These are phyloP conservation scores for Poecilia velifera DNA, from an alignment of 2,797 vertebrate genomes.

Conservation along the genomic window DNA sequence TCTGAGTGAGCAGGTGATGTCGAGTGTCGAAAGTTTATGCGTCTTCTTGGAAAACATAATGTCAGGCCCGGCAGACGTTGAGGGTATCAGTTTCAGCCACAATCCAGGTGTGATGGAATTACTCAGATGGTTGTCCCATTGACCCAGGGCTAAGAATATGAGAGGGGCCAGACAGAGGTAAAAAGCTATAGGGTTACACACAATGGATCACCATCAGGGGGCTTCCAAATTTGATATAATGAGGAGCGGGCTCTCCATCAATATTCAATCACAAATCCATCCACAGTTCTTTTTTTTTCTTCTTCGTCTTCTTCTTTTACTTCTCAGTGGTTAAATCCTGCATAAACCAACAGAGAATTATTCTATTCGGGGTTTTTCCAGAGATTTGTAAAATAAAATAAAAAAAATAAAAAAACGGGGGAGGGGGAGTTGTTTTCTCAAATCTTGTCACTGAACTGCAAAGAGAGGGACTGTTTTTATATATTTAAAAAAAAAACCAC, in stretches of 20 bases:
- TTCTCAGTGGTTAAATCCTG: constrained; percentile 28
- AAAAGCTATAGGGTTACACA: constrained; percentile 60
- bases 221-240: constrained; percentile 63
- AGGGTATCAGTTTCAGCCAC: constrained; percentile 41
- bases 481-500: not conserved
- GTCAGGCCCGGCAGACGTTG: not conserved
- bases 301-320: not conserved
- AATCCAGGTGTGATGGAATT: constrained; percentile 50
- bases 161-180: constrained; percentile 49
- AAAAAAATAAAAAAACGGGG: too few species aligned
- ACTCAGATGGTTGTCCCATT: constrained; percentile 45
- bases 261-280: constrained; percentile 30
- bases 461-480: not conserved
- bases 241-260: constrained; percentile 42
- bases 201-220: constrained; percentile 28
- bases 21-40: not conserved
- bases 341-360: constrained; percentile 33
- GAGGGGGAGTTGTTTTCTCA: not conserved
- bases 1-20: not conserved
- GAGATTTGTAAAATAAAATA: not conserved
- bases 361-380: not conserved
- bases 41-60: constrained; percentile 6
- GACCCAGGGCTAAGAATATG: constrained; percentile 55
- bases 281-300: not conserved
- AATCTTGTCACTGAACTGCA: not conserved